Base-by-base conservation (phyloP, 2,888 invertebrate species). In the Eilema depressum region DNA sequence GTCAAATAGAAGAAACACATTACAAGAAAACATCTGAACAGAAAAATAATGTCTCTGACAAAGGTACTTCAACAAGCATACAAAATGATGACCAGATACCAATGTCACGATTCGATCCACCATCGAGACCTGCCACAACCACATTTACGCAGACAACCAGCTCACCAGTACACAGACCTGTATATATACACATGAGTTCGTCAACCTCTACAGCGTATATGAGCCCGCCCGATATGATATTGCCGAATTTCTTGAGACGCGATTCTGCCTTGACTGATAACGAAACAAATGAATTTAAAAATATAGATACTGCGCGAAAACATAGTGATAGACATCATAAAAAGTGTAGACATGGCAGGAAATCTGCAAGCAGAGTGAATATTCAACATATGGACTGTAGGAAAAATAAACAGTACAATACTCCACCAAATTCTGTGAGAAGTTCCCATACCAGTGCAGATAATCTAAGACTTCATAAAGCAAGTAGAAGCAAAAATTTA, bases 181-280 rank as follows among this genome's bases (percentile, higher is more conserved):
- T 88, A 10, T 89, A 90, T 74, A 84, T 91, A 74, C 94, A 93
- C 69, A 93, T 95, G 91, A 95, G 95, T 79, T 95, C 95, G 20
- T 95, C 95, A 2, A 94, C 95, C 20, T 95, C 95, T 3, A 95
- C 95, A 14, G 91, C 95, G 0, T 95, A 95, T 75, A 92, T 95
- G 95, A 95, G 95, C 75, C 95, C 95, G 10, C 95, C 95, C 59
- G 95, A 95, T 73, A 81, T 91, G 75, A 88, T 95, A 17, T 76
- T 93, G 69, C 95, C 95, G 0, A 86, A 86, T 74, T 92, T 86
- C 77, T 79, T 94, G 57, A 91, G 78, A 83, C 81, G 81, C 26
- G 82, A 86, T 74, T 83, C 82, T 74, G 71, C 63, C 26, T 73
- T 83, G 28, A 82, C 83, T 28, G 85, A 84, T 71, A 84, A 89